Conservation (phyloP, 2,797 vertebrate genomes). For the Sparidentex hasta region DNA sequence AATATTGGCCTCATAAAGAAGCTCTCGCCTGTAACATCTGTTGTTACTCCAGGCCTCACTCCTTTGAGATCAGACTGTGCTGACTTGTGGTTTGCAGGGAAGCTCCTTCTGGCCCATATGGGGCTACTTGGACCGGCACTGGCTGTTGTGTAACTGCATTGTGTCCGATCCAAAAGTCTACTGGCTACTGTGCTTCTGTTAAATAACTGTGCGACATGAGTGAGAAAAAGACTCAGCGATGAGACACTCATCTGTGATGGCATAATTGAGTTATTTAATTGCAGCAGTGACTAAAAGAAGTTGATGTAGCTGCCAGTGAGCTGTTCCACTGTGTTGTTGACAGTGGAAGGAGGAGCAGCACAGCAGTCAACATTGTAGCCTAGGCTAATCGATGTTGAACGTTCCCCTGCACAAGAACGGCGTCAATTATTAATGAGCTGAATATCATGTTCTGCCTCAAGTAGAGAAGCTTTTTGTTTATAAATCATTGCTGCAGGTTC, state of each 20-base stretch:
- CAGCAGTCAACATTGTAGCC: slow-evolving; percentile 25
- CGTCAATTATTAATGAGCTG: slow-evolving; percentile 76
- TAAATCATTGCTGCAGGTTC: slow-evolving; percentile 28
- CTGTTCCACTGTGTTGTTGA: slow-evolving; percentile 29
- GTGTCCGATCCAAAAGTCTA: slow-evolving; percentile 61
- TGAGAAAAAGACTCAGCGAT: slow-evolving; percentile 18
- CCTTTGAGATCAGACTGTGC: slow-evolving; percentile 66
- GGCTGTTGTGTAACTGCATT: slow-evolving; percentile 72
- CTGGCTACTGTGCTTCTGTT: slow-evolving; percentile 59
- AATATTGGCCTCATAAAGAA: slow-evolving; percentile 1
- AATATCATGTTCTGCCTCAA: slow-evolving; percentile 65
- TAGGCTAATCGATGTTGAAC: slow-evolving; percentile 62
- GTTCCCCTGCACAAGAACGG: slow-evolving; percentile 41
- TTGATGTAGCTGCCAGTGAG: slow-evolving; percentile 6
- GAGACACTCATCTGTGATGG: neutral
- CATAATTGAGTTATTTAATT: slow-evolving; percentile 21
- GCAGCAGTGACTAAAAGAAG: neutral
- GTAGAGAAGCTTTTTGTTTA: slow-evolving; percentile 44
- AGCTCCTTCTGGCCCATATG: slow-evolving; percentile 59
- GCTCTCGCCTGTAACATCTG: slow-evolving; percentile 11
- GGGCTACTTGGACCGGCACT: slow-evolving; percentile 49
- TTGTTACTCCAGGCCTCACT: slow-evolving; percentile 23
- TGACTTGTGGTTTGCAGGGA: slow-evolving; percentile 62
- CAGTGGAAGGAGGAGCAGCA: slow-evolving; percentile 22
- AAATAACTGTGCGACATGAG: slow-evolving; percentile 52